Base-by-base conservation (phyloP, 2,113 vertebrate species). In the Limanda limanda region DNA sequence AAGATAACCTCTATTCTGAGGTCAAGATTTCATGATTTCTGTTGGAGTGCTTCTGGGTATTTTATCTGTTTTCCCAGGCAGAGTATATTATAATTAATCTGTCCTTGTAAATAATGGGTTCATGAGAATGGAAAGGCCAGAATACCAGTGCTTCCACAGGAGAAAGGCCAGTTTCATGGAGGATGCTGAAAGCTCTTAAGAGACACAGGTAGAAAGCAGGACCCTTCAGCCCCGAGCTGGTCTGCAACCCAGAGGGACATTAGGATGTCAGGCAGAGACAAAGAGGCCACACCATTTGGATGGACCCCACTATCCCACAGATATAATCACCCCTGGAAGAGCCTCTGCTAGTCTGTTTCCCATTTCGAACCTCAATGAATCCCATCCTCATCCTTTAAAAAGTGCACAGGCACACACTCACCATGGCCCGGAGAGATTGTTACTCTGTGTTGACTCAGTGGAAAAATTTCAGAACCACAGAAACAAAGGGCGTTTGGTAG, bases 291-390 rank as follows among this genome's bases (percentile, higher is more conserved):
- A 85, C 71, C 76, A 75, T 91, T 89, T 86, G 84, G 82, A 91
- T 54, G 79, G 78, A 88, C 79, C 71, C 72, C 59, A 76, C 83
- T 48, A 79, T 92, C 86, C 83, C 81, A 84, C 73, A 89, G 85
- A 92, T 89, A 88, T 90, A 91, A 92, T 92, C 86, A 83, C 74
- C 72, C 65, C 86, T 84, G 83, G 83, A 90, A 88, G 81, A 90
- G 31, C 69, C 68, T 86, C 45, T 24, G 55, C 76, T 81, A 63
- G 92, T 92, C 93, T 93, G 92, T 87, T 93, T 92, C 86, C 86
- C 72, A 91, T 94, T 92, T 92, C 69, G 85, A 88, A 91, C 86
- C 88, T 92, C 89, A 91, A 91, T 88, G 85, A 91, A 91, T 92
- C 88, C 88, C 84, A 88, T 89, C 90, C 90, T 89, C 87, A 86